Evolutionary conservation across 1,140 invertebrate species (phyloP).

Genomic region (Drosophila watanabei): DNA sequence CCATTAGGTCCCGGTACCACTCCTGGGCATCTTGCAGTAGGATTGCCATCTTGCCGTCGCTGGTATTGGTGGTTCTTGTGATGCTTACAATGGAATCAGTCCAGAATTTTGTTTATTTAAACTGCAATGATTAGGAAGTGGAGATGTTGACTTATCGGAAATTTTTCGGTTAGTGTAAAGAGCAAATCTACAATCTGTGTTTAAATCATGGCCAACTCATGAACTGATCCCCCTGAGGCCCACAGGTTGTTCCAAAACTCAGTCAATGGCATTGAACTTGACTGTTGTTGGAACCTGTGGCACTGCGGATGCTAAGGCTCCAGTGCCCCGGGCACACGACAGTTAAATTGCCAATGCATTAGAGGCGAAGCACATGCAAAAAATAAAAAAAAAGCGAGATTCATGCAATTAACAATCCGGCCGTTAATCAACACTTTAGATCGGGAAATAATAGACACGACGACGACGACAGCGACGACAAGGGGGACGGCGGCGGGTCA

Average conservation of each 20-base stretch:
- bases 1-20: conserved; percentile 92
- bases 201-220: conserved; percentile 37
- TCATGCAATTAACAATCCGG: conserved; percentile 54
- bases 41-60: conserved; percentile 66
- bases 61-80: conserved; percentile 18
- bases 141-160: background rate
- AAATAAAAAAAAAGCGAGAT: conserved; percentile 50
- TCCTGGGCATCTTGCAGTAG: conserved; percentile 89
- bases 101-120: conserved; percentile 4
- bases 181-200: background rate
- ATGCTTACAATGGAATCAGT: conserved; percentile 13
- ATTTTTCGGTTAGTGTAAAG: conserved; percentile 7
- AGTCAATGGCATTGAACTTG: conserved; percentile 32
- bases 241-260: background rate
- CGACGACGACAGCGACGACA: background rate
- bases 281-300: background rate
- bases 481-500: background rate
- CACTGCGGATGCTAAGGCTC: background rate
- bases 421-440: conserved; percentile 57
- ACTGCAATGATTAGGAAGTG: conserved; percentile 8
- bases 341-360: conserved; percentile 53
- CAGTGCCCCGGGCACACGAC: conserved; percentile 14
- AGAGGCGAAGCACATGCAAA: conserved; percentile 18
- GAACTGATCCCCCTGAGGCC: background rate
- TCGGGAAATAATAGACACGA: conserved; percentile 48